These are phyloP conservation scores for Augiades crinisus DNA, from an alignment of 2,888 invertebrate genomes.

Conservation along the genomic window DNA sequence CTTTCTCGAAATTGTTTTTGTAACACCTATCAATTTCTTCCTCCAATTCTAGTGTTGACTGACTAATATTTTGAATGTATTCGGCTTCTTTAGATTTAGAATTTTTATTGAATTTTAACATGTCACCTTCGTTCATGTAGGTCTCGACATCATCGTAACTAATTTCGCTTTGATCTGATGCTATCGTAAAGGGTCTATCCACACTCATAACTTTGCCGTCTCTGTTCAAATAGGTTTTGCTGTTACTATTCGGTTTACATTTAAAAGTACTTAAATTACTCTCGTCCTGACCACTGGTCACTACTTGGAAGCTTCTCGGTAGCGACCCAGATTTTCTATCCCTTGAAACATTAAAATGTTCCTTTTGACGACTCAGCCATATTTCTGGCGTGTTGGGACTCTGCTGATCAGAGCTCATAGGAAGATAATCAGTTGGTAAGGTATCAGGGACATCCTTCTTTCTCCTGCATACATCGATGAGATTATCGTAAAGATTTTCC, in stretches of 20 bases:
- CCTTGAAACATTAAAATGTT: constrained; percentile 84
- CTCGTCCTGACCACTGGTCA: constrained; percentile 77
- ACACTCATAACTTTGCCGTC: constrained; percentile 83
- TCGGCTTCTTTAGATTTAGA: constrained; percentile 56
- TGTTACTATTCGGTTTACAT: constrained; percentile 68
- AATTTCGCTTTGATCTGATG: constrained; percentile 86
- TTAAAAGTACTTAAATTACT: constrained; percentile 61
- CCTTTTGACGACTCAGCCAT: constrained; percentile 87
- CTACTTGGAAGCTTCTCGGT: constrained; percentile 88
- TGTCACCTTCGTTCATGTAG: constrained; percentile 72
- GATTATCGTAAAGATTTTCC: constrained; percentile 66
- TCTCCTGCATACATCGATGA: constrained; percentile 64
- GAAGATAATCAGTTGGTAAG: constrained; percentile 60
- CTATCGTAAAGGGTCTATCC: constrained; percentile 86
- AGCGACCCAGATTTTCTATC: constrained; percentile 88
- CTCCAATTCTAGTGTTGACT: constrained; percentile 73
- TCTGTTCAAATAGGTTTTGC: constrained; percentile 79
- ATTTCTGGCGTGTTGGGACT: constrained; percentile 85
- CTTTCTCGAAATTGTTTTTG: constrained; percentile 69
- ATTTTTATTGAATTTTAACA: constrained; percentile 66
- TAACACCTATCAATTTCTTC: constrained; percentile 77
- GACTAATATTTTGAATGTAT: constrained; percentile 63
- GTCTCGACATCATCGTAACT: constrained; percentile 85
- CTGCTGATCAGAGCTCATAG: constrained; percentile 68
- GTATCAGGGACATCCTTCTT: constrained; percentile 55